Evolutionary conservation across 1,140 invertebrate genomes (phyloP), one percentile per base, ranked within the genome.

Genomic region (Lutraria rhynchaena): DNA sequence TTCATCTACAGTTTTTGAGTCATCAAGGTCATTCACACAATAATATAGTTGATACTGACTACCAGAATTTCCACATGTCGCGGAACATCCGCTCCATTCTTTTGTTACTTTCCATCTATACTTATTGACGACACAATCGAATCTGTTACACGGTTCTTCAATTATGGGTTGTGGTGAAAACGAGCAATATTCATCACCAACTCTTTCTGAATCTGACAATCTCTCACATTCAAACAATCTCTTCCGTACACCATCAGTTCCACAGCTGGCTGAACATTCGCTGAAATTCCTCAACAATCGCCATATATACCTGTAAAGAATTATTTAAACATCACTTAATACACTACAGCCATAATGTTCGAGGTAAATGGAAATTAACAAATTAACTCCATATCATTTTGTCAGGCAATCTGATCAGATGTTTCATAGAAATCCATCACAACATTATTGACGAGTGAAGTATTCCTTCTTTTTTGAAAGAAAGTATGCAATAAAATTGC

Each of bases 261-360:
- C 95, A 84, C 95, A 95, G 2, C 94, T 94, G 3, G 93, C 92
- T 17, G 93, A 94, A 87, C 95, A 96, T 24, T 93, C 91, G 88
- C 95, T 95, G 95, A 95, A 96, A 13, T 93, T 91, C 1, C 94
- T 94, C 0, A 93, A 81, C 11, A 94, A 87, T 94, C 95, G 95
- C 76, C 93, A 86, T 27, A 63, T 74, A 61, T 80, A 86, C n/a
- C 85, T 86, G 63, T 17, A 13, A 41, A 31, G 31, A 29, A 31
- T n/a, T 29, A 61, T 5, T 15, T 55, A 33, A 15, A 61, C 58
- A 15, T n/a, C n/a, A n/a, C n/a, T n/a, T n/a, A n/a, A n/a, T n/a
- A n/a, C n/a, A n/a, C n/a, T n/a, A n/a, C n/a, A n/a, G n/a, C n/a
- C n/a, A n/a, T n/a, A n/a, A n/a, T n/a, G n/a, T n/a, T n/a, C n/a